Conservation (phyloP, 2,113 vertebrate genomes). For the Microcebus jonahi region DNA sequence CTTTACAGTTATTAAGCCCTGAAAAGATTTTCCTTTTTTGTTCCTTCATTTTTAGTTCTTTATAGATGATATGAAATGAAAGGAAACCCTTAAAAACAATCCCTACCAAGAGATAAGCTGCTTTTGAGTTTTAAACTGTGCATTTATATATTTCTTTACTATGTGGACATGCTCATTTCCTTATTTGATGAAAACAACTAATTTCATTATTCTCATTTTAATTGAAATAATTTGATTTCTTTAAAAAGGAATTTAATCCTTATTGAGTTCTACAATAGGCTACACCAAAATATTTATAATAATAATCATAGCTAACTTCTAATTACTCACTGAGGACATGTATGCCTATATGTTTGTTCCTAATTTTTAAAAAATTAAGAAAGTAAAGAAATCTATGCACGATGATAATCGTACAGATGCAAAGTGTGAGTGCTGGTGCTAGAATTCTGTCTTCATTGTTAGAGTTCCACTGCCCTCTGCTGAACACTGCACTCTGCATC, state of each 20-base stretch:
- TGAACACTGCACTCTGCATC: background rate
- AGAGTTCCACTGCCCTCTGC: conserved; percentile 67
- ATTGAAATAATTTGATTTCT: background rate
- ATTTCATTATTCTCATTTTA: background rate
- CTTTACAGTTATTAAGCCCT: background rate
- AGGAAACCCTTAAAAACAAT: background rate
- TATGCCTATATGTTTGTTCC: background rate
- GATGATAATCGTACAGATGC: background rate
- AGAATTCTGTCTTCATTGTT: background rate
- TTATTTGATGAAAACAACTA: background rate
- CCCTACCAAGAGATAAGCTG: background rate
- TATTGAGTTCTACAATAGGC: background rate
- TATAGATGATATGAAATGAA: background rate
- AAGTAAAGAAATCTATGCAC: background rate
- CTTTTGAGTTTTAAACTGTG: background rate
- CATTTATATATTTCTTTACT: background rate
- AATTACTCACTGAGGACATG: background rate
- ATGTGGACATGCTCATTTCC: background rate
- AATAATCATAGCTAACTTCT: background rate
- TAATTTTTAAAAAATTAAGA: background rate
- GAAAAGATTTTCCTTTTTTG: background rate
- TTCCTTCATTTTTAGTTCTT: background rate
- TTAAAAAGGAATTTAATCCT: background rate
- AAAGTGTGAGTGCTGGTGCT: no score
- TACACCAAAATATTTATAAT: background rate